Evolutionary conservation across 2,888 invertebrate species (phyloP).

Genomic region (Morpho achilles): DNA sequence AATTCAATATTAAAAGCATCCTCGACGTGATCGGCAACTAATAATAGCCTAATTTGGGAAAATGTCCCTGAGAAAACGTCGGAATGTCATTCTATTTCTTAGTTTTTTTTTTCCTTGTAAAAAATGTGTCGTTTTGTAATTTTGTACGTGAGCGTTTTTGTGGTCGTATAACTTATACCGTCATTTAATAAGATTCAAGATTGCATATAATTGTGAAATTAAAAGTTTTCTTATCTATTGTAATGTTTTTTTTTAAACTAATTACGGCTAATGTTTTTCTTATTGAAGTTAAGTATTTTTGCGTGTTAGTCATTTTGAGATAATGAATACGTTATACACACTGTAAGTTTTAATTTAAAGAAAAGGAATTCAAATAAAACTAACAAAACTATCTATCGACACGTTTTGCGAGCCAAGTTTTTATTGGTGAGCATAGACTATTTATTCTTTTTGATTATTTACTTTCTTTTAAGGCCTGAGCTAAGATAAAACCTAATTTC

Average conservation of each 20-base stretch:
- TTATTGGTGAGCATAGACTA: too few relatives aligned
- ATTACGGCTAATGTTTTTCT: neutral
- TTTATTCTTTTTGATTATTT: too few relatives aligned
- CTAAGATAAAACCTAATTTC: too few relatives aligned
- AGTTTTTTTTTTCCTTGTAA: conserved; percentile 48
- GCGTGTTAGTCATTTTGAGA: too few relatives aligned
- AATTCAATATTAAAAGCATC: conserved; percentile 80
- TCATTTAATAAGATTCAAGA: conserved; percentile 14
- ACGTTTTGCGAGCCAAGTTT: too few relatives aligned
- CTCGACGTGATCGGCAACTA: conserved; percentile 75
- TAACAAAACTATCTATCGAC: too few relatives aligned
- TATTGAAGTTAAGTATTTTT: too few relatives aligned
- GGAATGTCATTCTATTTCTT: conserved; percentile 69
- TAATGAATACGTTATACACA: too few relatives aligned
- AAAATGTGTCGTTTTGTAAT: conserved; percentile 5
- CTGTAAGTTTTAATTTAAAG: too few relatives aligned
- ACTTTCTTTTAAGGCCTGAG: too few relatives aligned
- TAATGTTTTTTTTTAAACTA: neutral
- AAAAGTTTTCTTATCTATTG: neutral
- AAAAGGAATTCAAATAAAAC: too few relatives aligned
- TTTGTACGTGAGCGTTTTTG: conserved; percentile 17
- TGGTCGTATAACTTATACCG: conserved; percentile 10
- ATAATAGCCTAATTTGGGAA: conserved; percentile 76
- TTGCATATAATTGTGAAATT: neutral
- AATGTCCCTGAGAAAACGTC: conserved; percentile 77